Evolutionary conservation across 2,888 invertebrate species (phyloP), one percentile per base, ranked within the genome.

Genomic region (Meiosimyza platycephala): DNA sequence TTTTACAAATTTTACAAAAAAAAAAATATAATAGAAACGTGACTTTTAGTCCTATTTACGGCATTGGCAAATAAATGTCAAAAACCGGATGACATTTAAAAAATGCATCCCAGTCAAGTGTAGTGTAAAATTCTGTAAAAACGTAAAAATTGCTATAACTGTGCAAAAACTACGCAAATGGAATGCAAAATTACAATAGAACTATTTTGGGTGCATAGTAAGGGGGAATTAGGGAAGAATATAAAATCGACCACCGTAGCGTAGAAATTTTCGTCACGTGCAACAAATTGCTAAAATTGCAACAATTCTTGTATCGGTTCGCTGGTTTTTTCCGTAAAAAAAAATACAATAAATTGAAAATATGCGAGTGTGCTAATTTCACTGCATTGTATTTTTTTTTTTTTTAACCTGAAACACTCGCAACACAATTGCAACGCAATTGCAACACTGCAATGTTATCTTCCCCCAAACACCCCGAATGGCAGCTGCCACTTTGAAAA

Each of bases 161-260:
- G 40, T 40, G 40, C n/a, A 3, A 40, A 40, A 40, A 40, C 1
- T 40, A 9, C 40, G 40, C 40, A 40, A 40, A 40, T 40, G 4
- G 40, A 40, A 40, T 22, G 16, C n/a, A 54, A 54, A 18, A 54
- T 6, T 54, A 54, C 28, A 7, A 28, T 9, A 60, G 28, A 60
- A 60, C 22, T 15, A 60, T 22, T n/a, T 4, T 15, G 60, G 33
- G 33, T 64, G 28, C 18, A 64, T 16, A 22, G 51, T 28, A 4
- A 22, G 18, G 6, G 6, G 15, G 22, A 40, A 48, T 57, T 47
- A 55, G 55, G 16, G 6, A 33, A 6, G 12, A 74, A 73, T 2
- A 22, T 22, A 55, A 57, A 74, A 74, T 76, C 74, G 71, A 70
- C 72, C 77, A 76, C 70, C 73, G 50, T 48, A 57, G 28, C 60